Percentiles rank a stretch among this genome's conserved stretches.
These are phyloP conservation scores for Ophioderma brevispina DNA, from an alignment of 35 echinoderm and acorn worm genomes.

Conservation along the genomic window DNA sequence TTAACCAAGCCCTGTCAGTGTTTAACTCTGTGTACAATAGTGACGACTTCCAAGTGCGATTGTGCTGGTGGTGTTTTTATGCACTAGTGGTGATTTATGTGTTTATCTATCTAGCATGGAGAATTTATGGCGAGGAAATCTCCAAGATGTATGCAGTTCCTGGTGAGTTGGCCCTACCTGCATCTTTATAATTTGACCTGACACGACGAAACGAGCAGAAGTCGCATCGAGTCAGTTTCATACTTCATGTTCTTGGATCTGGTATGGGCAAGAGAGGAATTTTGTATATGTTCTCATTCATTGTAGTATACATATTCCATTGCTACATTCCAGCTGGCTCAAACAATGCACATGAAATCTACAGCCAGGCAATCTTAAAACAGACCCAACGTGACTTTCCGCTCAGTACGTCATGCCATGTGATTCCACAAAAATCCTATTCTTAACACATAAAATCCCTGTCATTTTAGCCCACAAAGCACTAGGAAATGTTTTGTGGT, in stretches of 20 bases:
- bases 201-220: too few species aligned
- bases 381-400: too few species aligned
- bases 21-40: constrained; percentile 21
- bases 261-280: background rate
- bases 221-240: background rate
- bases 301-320: background rate
- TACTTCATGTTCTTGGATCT: background rate
- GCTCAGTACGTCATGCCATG: too few species aligned
- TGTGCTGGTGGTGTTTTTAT: constrained; percentile 61
- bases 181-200: background rate
- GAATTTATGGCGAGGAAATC: constrained; percentile 65
- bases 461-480: too few species aligned
- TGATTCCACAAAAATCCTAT: too few species aligned
- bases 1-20: background rate
- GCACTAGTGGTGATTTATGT: constrained; percentile 16
- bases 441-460: too few species aligned
- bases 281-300: background rate
- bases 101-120: constrained; percentile 61
- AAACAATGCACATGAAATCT: too few species aligned
- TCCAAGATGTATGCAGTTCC: constrained; percentile 43
- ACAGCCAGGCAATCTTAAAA: too few species aligned
- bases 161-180: background rate
- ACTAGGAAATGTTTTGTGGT: too few species aligned
- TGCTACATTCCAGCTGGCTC: background rate
- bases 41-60: constrained; percentile 53